A percentile compares a stretch with the other conserved stretches of the same genome.
phyloP scores from a whole-genome alignment of 1,140 invertebrate genomes.

The Tetraneura akinire region DNA sequence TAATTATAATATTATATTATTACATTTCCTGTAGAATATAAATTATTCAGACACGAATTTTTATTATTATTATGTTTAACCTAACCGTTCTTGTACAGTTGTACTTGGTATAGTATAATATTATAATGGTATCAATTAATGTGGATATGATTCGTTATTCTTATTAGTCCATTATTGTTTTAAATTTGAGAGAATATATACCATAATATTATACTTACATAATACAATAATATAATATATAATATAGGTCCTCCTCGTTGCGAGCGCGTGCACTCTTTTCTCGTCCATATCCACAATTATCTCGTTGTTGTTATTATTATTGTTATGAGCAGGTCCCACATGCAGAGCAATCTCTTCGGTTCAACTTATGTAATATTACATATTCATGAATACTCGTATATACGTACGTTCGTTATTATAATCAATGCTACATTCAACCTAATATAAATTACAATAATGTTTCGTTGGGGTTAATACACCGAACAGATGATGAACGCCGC shows the following conservation, averaged over 20 bases:
- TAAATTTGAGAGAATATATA: background rate
- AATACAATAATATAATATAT: no score
- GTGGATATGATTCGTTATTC: background rate
- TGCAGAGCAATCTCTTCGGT: background rate
- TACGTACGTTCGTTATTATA: background rate
- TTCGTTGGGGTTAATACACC: background rate
- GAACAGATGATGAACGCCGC: background rate
- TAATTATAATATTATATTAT: no score
- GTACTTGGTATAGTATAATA: no score
- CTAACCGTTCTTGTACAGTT: no score
- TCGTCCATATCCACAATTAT: background rate
- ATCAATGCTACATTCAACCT: background rate
- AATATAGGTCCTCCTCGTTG: no score
- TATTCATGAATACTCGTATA: background rate
- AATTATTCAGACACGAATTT: no score
- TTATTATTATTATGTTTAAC: no score
- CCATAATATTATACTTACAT: no score
- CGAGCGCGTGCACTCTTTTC: background rate
- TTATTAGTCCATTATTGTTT: no score
- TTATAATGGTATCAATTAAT: conserved; percentile 38
- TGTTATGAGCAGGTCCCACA: conserved; percentile 23
- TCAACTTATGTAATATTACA: background rate
- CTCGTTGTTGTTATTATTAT: background rate
- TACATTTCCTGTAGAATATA: no score
- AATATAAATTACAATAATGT: background rate